Evolutionary conservation across 2,888 invertebrate genomes (phyloP).

Genomic region (Thalpophila matura): DNA sequence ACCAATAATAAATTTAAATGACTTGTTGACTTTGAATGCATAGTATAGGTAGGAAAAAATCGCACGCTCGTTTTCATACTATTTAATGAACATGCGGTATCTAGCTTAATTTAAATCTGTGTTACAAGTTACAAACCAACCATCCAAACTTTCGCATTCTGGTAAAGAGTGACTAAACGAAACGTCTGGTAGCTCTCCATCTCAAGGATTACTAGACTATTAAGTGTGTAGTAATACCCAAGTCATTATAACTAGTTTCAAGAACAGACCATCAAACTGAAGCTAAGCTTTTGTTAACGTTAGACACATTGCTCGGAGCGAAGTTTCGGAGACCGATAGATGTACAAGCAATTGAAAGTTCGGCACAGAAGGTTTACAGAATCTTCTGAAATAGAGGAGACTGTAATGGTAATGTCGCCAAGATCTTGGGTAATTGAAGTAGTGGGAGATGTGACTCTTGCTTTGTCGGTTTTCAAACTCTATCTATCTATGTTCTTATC

Average conservation of each 20-base stretch:
- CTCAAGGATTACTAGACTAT: constrained; percentile 42
- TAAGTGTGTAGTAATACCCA: constrained; percentile 49
- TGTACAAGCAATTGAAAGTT: not conserved
- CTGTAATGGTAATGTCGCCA: not conserved
- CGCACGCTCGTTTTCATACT: too few species aligned
- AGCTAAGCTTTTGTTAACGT: constrained; percentile 61
- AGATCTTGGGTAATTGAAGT: not conserved
- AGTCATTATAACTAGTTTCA: constrained; percentile 55
- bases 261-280: constrained; percentile 58
- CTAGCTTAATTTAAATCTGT: too few species aligned
- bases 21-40: too few species aligned
- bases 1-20: too few species aligned
- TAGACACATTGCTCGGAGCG: constrained; percentile 57
- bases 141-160: constrained; percentile 30
- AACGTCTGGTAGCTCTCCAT: constrained; percentile 11
- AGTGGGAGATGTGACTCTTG: not conserved
- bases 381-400: too few species aligned
- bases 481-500: too few species aligned
- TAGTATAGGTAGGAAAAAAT: too few species aligned
- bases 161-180: constrained; percentile 15
- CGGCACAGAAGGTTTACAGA: constrained; percentile 25
- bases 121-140: constrained; percentile 1
- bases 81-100: too few species aligned
- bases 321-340: constrained; percentile 40
- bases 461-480: too few species aligned